These are phyloP conservation scores for Sebastes fasciatus DNA, from an alignment of 2,113 vertebrate species.

Conservation along the genomic window DNA sequence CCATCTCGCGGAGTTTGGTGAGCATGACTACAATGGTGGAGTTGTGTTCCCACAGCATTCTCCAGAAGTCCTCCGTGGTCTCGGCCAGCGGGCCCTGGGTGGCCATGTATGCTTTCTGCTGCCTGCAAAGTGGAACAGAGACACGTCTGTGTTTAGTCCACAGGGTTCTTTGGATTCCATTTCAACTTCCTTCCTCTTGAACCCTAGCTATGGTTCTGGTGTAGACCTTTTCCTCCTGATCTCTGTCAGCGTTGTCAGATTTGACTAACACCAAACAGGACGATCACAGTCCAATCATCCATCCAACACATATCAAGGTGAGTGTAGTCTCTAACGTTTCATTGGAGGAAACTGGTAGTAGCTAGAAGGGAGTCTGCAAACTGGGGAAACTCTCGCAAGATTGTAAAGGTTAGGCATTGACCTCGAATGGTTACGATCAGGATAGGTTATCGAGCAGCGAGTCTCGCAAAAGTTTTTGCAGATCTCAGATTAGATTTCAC, in stretches of 20 bases:
- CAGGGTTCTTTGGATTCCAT: constrained; percentile 3
- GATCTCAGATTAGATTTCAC: too few relatives aligned
- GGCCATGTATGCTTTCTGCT: constrained; percentile 97
- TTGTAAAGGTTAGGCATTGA: too few relatives aligned
- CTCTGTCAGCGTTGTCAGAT: too few relatives aligned
- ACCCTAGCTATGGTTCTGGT: neutral
- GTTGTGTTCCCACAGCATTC: constrained; percentile 99
- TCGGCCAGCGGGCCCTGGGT: constrained; percentile 94
- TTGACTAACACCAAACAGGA: too few relatives aligned
- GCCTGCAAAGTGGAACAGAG: constrained; percentile 82
- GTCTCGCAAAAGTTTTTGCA: too few relatives aligned
- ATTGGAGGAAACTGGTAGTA: neutral
- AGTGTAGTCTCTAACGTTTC: neutral
- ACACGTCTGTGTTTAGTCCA: constrained; percentile 42
- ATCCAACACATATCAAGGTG: neutral
- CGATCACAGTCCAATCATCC: neutral
- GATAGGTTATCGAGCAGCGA: too few relatives aligned
- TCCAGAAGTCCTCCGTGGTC: constrained; percentile 98
- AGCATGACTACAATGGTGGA: constrained; percentile 99
- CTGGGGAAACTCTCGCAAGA: too few relatives aligned
- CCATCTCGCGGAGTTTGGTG: constrained; percentile 97
- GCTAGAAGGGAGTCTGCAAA: too few relatives aligned
- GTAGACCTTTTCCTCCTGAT: neutral
- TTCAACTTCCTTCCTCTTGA: neutral
- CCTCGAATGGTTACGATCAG: too few relatives aligned